A percentile compares a stretch with the other conserved stretches of the same genome.
These are phyloP conservation scores for Macropis europaea DNA, from an alignment of 2,888 invertebrate genomes.

Conservation along the genomic window DNA sequence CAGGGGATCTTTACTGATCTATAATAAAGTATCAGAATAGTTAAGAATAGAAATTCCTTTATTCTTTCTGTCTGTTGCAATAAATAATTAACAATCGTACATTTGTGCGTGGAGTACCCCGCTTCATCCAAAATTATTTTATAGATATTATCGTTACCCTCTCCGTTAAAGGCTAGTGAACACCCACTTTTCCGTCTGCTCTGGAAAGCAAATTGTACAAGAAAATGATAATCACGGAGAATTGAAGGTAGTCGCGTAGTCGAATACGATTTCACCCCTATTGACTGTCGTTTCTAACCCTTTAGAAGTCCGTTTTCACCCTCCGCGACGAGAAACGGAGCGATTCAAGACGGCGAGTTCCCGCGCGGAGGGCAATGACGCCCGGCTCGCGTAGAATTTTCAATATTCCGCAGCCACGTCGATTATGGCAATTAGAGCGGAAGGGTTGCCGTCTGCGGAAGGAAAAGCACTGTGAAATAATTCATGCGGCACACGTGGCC, in stretches of 20 bases:
- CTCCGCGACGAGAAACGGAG: constrained; percentile 5
- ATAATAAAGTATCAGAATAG: too few relatives aligned
- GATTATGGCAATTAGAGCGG: constrained; percentile 48
- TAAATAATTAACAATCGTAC: too few relatives aligned
- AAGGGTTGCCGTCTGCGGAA: constrained; percentile 20
- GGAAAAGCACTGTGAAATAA: constrained; percentile 34
- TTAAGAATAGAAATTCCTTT: too few relatives aligned
- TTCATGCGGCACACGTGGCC: constrained; percentile 47
- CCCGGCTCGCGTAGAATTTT: constrained; percentile 49
- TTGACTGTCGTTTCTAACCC: background rate
- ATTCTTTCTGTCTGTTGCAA: too few relatives aligned
- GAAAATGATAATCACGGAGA: constrained; percentile 49
- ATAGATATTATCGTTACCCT: too few relatives aligned
- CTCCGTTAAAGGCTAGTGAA: too few relatives aligned
- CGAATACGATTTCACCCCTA: background rate
- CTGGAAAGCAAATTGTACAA: too few relatives aligned
- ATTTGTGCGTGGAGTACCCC: too few relatives aligned
- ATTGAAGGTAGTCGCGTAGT: constrained; percentile 22
- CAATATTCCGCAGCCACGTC: constrained; percentile 42
- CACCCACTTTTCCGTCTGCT: too few relatives aligned
- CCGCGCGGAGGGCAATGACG: constrained; percentile 32
- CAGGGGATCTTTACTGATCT: too few relatives aligned
- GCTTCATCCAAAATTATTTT: too few relatives aligned
- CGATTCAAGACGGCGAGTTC: constrained; percentile 39
- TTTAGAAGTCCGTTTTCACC: constrained; percentile 16